Evolutionary conservation across 2,797 vertebrate genomes (phyloP), one percentile per base, ranked within the genome.

Genomic region (Channa striata): DNA sequence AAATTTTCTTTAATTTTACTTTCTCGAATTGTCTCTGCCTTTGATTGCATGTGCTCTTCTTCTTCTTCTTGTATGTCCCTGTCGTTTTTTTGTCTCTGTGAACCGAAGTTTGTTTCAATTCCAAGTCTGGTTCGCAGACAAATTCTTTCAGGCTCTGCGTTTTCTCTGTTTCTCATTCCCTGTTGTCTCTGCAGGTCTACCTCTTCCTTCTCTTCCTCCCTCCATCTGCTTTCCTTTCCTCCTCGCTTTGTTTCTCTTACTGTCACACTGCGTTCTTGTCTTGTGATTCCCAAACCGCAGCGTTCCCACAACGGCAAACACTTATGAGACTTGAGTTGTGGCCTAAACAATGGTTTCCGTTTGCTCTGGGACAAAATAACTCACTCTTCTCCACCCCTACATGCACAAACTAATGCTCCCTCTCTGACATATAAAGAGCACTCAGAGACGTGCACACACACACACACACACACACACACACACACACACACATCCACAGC

Each of bases 271-370:
- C 25, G 52, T 84, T 87, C 74, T 73, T 81, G 62, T 74, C 83
- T 78, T 80, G 65, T 49, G 80, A 81, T 60, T 85, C 64, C 59
- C 62, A 78, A 89, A 88, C 88, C 82, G 20, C 79, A 81, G 76
- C 84, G 78, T 87, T 91, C 81, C 82, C 87, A 82, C 75, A 87
- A 87, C 77, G 77, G 80, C 85, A 83, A 89, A 90, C 87, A 86
- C 83, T 87, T 87, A 81, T 40, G 56, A 87, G 84, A 92, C 81
- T 78, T 86, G 81, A 86, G 82, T 72, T 81, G 78, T 14, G 71
- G 82, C 86, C 82, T 85, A 88, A 90, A 89, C 88, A 89, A 91
- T 89, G 81, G 87, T 88, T 89, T 90, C 87, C 80, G 68, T 84
- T 91, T 79, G 83, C 88, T 77, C 61, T 47, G 1, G 85, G 80